Evolutionary conservation across 1,140 invertebrate species (phyloP), one percentile per base, ranked within the genome.

Genomic region (Heterodera schachtii): DNA sequence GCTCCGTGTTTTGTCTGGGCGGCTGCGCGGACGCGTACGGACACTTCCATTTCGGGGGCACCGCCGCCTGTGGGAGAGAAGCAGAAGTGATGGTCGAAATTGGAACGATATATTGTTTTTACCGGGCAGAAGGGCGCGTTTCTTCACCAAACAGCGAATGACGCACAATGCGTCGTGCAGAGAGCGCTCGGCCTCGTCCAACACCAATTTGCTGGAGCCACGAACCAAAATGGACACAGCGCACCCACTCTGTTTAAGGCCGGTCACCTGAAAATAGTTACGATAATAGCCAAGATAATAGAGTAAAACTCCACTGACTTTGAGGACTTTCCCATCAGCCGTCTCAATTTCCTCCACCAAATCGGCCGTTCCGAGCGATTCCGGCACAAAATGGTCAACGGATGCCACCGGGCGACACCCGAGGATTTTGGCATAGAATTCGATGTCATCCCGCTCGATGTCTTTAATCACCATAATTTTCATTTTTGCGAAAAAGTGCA

Each of bases 391-490:
- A 90, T 99, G 98, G 92, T 99, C 97, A 67, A 98, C 91, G 57
- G 95, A 97, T n/a, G 97, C 98, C 89, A 99, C 96, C 5, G 98
- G 98, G 78, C 95, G 92, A 90, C 97, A 98, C 41, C 94, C 94
- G 13, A 98, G 91, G 74, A 95, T 96, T 92, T 98, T 98, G 91
- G 95, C 97, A 71, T 98, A 93, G 91, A 97, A 98, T 87, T 98
- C 95, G 88, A 99, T 95, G 86, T 99, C 97, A 90, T 98, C 96
- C 73, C 97, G 93, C 91, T 99, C 97, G 84, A 99, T 93, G 90
- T 99, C 96, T 91, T 97, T 98, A 41, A 99, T 93, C 9, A 99
- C 96, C 94, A 99, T 95, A 67, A 98, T 97, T 90, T 99, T 99
- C 90, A 98, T 96, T 92, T 99, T 99, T 88, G 97, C 96, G 83